Conservation (phyloP, 2,797 vertebrate genomes). For the Sebastes hubbsi region DNA sequence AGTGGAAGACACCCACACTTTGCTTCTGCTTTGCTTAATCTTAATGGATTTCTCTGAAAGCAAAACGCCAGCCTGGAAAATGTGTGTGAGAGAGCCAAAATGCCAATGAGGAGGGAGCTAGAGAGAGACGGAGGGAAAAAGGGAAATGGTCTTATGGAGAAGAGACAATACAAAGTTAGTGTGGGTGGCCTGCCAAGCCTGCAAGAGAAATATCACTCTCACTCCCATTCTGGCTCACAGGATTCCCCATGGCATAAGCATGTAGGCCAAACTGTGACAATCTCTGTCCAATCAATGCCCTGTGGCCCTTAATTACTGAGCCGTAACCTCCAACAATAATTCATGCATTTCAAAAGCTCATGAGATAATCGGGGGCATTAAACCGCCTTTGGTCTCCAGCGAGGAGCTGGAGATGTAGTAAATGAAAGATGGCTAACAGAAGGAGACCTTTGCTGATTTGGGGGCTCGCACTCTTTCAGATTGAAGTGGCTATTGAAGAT, state of each 20-base stretch:
- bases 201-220: slow-evolving; percentile 63
- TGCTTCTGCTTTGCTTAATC: slow-evolving; percentile 62
- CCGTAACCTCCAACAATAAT: slow-evolving; percentile 77
- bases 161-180: slow-evolving; percentile 66
- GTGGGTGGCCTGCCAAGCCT: slow-evolving; percentile 72
- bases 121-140: slow-evolving; percentile 8
- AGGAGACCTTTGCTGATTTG: slow-evolving; percentile 56
- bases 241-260: slow-evolving; percentile 54
- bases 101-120: slow-evolving; percentile 35
- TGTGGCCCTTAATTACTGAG: slow-evolving; percentile 78
- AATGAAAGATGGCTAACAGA: slow-evolving; percentile 69
- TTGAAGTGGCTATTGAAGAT: slow-evolving; percentile 62
- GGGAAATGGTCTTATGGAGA: slow-evolving; percentile 50
- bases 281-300: slow-evolving; percentile 71
- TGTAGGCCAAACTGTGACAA: slow-evolving; percentile 63
- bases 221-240: slow-evolving; percentile 57
- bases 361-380: slow-evolving; percentile 74
- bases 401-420: slow-evolving; percentile 54
- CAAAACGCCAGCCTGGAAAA: slow-evolving; percentile 55
- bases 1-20: slow-evolving; percentile 62
- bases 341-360: slow-evolving; percentile 77
- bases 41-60: slow-evolving; percentile 70
- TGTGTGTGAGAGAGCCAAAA: slow-evolving; percentile 57
- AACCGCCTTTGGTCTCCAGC: slow-evolving; percentile 67
- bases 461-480: slow-evolving; percentile 42